Evolutionary conservation across 2,797 vertebrate genomes (phyloP), one percentile per base, ranked within the genome.

Genomic region (Lagodon rhomboides): DNA sequence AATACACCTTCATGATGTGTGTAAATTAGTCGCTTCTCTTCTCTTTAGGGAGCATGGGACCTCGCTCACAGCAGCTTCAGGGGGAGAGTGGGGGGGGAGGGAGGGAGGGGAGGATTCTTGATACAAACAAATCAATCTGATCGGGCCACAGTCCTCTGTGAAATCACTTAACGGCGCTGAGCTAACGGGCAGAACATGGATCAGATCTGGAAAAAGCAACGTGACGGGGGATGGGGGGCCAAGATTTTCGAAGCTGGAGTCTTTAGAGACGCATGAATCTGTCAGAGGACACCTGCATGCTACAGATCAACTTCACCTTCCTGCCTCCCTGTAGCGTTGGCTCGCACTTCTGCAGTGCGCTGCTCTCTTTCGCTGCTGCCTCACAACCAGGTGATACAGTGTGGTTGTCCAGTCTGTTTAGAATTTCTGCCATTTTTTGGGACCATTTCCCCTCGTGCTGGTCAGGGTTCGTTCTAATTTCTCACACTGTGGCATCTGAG

Each of bases 51-150:
- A 41, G 75, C 77, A 62, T 41, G 75, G 73, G 51, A 62, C 70
- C 68, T 84, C 34, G 60, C 73, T 75, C 77, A 44, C 64, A 75
- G 82, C 82, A 51, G 83, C 82, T 74, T 78, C n/a, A 23, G 46
- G 11, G 43, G 41, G 11, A 13, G 43, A 13, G 43, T 44, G 43
- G 12, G 43, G 43, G 12, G 43, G 0, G 43, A 1, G 11, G 9
- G 41, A 2, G 41, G 41, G 43, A 13, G 8, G 27, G 76, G 62
- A 78, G n/a, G 65, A 62, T 74, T 76, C 76, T 79, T 79, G 83
- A 22, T 41, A 84, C 84, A 76, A 89, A 86, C 79, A 75, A 88
- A 85, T 84, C 85, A 77, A 87, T 89, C 63, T 75, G 88, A 91
- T 82, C 79, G 34, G 81, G 78, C 75, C 62, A 30, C 75, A 54